A percentile compares a stretch with the other conserved stretches of the same genome.
These are phyloP conservation scores for Dioctria rufipes DNA, from an alignment of 2,888 invertebrate species.

Conservation along the genomic window DNA sequence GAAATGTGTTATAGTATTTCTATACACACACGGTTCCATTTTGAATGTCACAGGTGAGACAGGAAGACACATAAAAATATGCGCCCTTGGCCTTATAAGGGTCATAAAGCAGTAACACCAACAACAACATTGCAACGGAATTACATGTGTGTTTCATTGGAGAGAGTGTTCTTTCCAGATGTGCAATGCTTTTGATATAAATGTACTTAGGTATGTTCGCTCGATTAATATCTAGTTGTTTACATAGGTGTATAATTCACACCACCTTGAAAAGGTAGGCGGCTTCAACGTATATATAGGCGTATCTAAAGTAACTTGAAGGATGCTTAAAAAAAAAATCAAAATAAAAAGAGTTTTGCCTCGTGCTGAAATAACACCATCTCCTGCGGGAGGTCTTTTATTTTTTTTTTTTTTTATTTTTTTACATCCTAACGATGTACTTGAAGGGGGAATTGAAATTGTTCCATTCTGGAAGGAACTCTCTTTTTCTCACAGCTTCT, in stretches of 20 bases:
- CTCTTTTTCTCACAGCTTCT: not conserved
- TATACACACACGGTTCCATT: too few species aligned
- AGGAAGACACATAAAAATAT: not conserved
- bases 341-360: slow-evolving; percentile 11
- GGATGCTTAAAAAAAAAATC: slow-evolving; percentile 15
- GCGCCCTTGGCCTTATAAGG: slow-evolving; percentile 42
- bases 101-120: not conserved
- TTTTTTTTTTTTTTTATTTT: not conserved
- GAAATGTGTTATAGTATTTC: too few species aligned
- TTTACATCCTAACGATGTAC: slow-evolving; percentile 32
- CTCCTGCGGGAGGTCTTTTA: not conserved
- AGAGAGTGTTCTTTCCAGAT: not conserved
- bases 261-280: not conserved
- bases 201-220: not conserved
- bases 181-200: not conserved
- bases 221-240: not conserved
- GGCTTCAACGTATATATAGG: not conserved
- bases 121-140: not conserved
- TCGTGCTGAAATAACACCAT: slow-evolving; percentile 25
- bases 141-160: not conserved
- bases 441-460: slow-evolving; percentile 27
- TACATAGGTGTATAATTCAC: not conserved
- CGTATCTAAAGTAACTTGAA: not conserved
- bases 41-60: slow-evolving; percentile 25
- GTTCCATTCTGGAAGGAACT: slow-evolving; percentile 11